Evolutionary conservation across 2,113 vertebrate genomes (phyloP).

Genomic region (Halichoerus grypus): DNA sequence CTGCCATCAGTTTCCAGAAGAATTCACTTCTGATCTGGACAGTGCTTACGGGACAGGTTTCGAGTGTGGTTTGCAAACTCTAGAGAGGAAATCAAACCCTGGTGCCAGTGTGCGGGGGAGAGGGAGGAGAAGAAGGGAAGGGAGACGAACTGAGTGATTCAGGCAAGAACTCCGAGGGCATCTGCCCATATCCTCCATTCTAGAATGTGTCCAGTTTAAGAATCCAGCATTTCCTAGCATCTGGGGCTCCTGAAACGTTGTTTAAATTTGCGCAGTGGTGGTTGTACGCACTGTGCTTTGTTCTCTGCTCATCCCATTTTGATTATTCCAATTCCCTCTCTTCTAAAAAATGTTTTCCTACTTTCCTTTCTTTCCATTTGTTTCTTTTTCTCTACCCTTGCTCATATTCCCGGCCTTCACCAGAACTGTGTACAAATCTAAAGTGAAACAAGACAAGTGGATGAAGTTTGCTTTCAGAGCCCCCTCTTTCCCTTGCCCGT

Average conservation of each 20-base stretch:
- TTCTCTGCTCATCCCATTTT: neutral
- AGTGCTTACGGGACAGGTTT: constrained; percentile 8
- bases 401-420: neutral
- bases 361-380: neutral
- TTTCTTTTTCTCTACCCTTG: neutral
- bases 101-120: neutral
- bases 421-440: neutral
- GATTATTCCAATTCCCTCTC: neutral
- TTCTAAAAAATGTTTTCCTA: no score
- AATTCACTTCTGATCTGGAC: constrained; percentile 48
- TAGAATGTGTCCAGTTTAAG: neutral
- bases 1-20: neutral
- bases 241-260: neutral
- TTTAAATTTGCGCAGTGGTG: neutral
- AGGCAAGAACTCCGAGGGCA: neutral
- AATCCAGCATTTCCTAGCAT: neutral
- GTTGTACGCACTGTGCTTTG: neutral
- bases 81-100: neutral
- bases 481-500: no score
- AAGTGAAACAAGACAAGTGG: neutral
- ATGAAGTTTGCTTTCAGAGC: neutral
- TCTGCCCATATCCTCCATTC: neutral
- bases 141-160: neutral
- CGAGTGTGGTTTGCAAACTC: neutral
- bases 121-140: neutral